Evolutionary conservation across 2,888 invertebrate genomes (phyloP), one percentile per base, ranked within the genome.

Genomic region (Drosophila mettleri): DNA sequence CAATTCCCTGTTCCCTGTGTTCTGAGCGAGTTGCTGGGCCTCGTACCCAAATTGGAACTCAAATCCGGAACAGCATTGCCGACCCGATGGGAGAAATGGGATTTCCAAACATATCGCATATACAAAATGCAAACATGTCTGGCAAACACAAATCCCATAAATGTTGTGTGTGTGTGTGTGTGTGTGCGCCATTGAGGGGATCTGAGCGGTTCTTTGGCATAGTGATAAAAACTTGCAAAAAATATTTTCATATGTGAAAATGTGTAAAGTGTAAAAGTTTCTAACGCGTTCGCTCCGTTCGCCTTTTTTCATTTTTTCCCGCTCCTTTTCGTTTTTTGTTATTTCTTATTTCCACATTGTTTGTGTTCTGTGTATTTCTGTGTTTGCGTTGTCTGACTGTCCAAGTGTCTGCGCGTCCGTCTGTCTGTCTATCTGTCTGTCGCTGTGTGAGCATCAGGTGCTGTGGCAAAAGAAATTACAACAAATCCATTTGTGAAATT

Each of bases 101-200:
- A 87, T 84, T 84, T 83, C 75, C 85, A 84, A 84, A 87, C 87
- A 85, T 84, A 85, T 84, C 84, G 82, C 80, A 87, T 87, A 80
- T 80, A 85, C 85, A 87, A 86, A 84, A 84, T 84, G 87, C 85
- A 84, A 84, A 84, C 84, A 84, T 87, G 85, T 87, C 84, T 84
- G 87, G 80, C 83, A 89, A 90, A 89, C 90, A 79, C 88, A 90
- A 90, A 88, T 88, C 89, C 88, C 86, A 89, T 90, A 90, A 89
- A 88, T 89, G 90, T 88, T 88, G 80, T 75, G 59, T 67, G 48
- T 16, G 8, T 22, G 36, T 14, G 18, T 5, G 52, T 20, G 27
- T 18, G 27, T 14, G 53, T 6, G 57, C 27, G 39, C 9, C 9
- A 16, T 8, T 36, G 16, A 16, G 16, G 16, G 16, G 12, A 33